Evolutionary conservation across 2,888 invertebrate species (phyloP).

Genomic region (Lepidochrysops patricia): DNA sequence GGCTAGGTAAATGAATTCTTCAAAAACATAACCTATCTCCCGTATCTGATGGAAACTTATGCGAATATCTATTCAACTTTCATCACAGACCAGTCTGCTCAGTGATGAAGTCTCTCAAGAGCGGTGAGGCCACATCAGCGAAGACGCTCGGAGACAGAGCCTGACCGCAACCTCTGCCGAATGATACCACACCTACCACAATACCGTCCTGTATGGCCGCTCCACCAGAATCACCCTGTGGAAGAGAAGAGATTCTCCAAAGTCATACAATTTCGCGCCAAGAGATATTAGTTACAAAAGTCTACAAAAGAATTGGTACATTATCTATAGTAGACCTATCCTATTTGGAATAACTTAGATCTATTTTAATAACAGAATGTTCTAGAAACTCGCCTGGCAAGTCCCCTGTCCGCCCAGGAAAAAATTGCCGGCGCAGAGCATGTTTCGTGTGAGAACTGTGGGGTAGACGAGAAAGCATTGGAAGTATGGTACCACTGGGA

Average conservation of each 20-base stretch:
- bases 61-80: too few relatives aligned
- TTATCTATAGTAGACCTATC: too few relatives aligned
- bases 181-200: conserved; percentile 54
- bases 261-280: not conserved
- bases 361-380: too few relatives aligned
- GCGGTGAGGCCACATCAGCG: conserved; percentile 41
- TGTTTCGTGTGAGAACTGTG: conserved; percentile 43
- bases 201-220: conserved; percentile 45
- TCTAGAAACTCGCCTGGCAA: conserved; percentile 44
- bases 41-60: too few relatives aligned
- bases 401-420: conserved; percentile 53
- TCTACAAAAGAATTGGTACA: too few relatives aligned
- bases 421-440: conserved; percentile 59
- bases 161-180: conserved; percentile 49
- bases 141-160: conserved; percentile 47
- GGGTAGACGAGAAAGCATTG: conserved; percentile 39
- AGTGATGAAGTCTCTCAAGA: conserved; percentile 42
- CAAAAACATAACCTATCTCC: too few relatives aligned
- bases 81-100: conserved; percentile 37
- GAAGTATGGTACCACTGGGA: conserved; percentile 44
- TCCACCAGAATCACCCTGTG: conserved; percentile 53
- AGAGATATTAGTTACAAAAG: too few relatives aligned
- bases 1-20: too few relatives aligned
- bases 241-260: not conserved
- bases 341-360: too few relatives aligned